These are phyloP conservation scores for Brachionus asplanchnoidis DNA, from an alignment of 1,140 invertebrate species.

Conservation along the genomic window DNA sequence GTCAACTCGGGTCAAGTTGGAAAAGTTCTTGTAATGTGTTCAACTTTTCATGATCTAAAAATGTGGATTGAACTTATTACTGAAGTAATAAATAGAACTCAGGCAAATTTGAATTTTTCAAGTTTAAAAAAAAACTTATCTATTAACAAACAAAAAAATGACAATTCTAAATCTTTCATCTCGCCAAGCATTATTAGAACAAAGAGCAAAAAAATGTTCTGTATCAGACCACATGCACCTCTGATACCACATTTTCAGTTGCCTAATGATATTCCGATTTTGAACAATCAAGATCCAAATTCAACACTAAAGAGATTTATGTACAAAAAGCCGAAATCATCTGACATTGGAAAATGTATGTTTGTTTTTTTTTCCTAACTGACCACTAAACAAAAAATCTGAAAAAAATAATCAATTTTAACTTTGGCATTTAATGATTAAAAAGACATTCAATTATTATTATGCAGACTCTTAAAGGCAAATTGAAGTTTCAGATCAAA, in stretches of 20 bases:
- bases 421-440: too few species aligned
- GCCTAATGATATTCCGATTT: neutral
- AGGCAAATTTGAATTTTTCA: neutral
- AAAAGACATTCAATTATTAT: too few species aligned
- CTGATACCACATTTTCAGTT: slow-evolving; percentile 39
- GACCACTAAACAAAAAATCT: neutral
- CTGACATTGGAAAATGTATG: slow-evolving; percentile 37
- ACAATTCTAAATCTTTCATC: neutral
- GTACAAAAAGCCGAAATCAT: slow-evolving; percentile 39
- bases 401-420: too few species aligned
- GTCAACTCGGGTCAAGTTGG: neutral
- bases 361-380: neutral
- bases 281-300: neutral
- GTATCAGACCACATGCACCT: slow-evolving; percentile 15
- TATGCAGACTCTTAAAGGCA: too few species aligned
- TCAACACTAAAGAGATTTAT: slow-evolving; percentile 2
- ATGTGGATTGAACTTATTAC: neutral
- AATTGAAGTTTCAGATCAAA: too few species aligned
- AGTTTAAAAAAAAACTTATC: neutral
- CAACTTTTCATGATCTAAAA: slow-evolving; percentile 26
- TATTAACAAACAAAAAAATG: neutral
- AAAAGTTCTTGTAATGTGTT: slow-evolving; percentile 19
- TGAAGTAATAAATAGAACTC: neutral
- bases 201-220: slow-evolving; percentile 1
- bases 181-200: neutral